Base-by-base conservation (phyloP, 1,140 invertebrate species). In the Drosophila chauvacae region DNA sequence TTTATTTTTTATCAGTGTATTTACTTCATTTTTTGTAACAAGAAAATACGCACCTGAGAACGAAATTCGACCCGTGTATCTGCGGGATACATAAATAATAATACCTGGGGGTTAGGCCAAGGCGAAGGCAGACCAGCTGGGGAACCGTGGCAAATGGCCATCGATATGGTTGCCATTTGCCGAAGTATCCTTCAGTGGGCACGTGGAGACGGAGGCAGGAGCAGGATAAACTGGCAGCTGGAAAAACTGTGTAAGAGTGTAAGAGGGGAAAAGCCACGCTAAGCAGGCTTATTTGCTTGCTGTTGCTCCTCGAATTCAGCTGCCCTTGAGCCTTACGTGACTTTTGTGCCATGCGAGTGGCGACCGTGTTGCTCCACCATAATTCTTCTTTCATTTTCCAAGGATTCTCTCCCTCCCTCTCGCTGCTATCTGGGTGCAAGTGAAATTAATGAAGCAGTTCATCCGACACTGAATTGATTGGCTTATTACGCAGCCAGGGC, bases 391-490 rank as follows among this genome's bases (percentile, higher is more conserved):
- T 23, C 68, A 47, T 50, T 76, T 61, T 23, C 56, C 53, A 20
- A 20, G 23, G 62, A 51, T 68, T 23, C 23, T 23, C 65, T 35
- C 9, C 0, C 1, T 2, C n/a, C 18, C 10, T 18, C n/a, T 26
- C 14, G 0, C 26, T 7, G 5, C 13, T 26, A 16, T 13, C 44
- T 9, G 66, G 48, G 66, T 64, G 45, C 77, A 76, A 85, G 68
- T 79, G 80, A 90, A 88, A 88, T 88, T 88, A 88, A 88, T 88
- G 84, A 88, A 88, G 84, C 84, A 90, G 85, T 88, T 88, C 84
- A 90, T 90, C 84, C 83, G 86, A 88, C 85, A 88, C 85, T 85
- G 85, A 88, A 88, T 88, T 88, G 85, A 88, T 88, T 88, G 85
- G 81, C 85, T 88, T 88, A 88, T 88, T 88, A 81, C 81, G 73